Conservation (phyloP, 2,797 vertebrate species). For the Sparidentex hasta region DNA sequence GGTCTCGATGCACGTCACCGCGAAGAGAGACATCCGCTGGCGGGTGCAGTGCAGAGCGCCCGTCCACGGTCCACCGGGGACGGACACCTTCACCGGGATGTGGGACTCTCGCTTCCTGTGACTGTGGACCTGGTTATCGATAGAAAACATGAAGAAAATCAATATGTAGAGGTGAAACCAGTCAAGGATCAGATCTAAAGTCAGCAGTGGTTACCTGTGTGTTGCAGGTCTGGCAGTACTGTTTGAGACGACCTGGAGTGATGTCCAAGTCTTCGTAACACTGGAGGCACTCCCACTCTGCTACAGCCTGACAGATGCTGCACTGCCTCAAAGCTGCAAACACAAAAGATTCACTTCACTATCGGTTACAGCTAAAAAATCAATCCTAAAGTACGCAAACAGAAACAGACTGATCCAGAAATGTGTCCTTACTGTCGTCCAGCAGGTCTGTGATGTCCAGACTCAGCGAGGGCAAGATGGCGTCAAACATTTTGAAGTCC, state of each 20-base stretch:
- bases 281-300: constrained; percentile 87
- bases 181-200: neutral
- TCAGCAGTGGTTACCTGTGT: constrained; percentile 74
- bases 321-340: constrained; percentile 87
- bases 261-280: constrained; percentile 88
- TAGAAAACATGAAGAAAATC: neutral
- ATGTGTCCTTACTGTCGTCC: constrained; percentile 84
- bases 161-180: neutral
- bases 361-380: neutral
- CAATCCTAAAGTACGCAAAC: neutral
- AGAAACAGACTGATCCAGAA: neutral
- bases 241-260: constrained; percentile 85
- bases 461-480: constrained; percentile 86
- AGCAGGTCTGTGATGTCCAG: constrained; percentile 91
- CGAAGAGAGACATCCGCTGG: constrained; percentile 86
- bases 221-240: constrained; percentile 89
- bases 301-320: constrained; percentile 88
- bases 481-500: constrained; percentile 91
- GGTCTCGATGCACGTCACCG: constrained; percentile 90
- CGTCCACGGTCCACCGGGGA: constrained; percentile 73
- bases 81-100: constrained; percentile 65
- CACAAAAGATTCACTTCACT: neutral
- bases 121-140: constrained; percentile 84
- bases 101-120: constrained; percentile 84
- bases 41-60: constrained; percentile 75